Percentiles rank a stretch among this genome's conserved stretches.
Conservation (phyloP, 2,888 invertebrate species). For the Catocala nupta region DNA sequence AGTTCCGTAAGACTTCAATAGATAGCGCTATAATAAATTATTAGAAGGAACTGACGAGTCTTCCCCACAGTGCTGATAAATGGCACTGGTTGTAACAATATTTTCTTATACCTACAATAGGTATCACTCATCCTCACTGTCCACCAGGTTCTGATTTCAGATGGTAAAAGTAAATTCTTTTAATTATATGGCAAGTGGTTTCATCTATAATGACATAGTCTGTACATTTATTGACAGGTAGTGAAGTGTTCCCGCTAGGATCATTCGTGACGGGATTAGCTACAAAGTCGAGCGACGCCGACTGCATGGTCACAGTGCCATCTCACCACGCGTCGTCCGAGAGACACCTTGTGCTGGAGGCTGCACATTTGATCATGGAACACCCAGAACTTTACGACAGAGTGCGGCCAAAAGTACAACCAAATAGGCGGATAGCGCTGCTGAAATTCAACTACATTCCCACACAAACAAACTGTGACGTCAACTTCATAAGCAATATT, state of each 20-base stretch:
- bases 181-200: too few species aligned
- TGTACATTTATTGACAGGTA: conserved; percentile 30
- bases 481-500: conserved; percentile 12
- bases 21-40: too few species aligned
- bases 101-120: too few species aligned
- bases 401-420: background rate
- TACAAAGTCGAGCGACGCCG: conserved; percentile 45
- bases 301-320: conserved; percentile 38
- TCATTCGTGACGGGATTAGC: conserved; percentile 47
- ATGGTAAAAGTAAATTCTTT: too few species aligned
- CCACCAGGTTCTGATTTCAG: too few species aligned
- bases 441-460: conserved; percentile 22
- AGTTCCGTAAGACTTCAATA: too few species aligned
- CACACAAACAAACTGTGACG: conserved; percentile 20
- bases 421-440: conserved; percentile 11
- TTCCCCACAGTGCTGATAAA: too few species aligned
- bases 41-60: too few species aligned
- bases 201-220: background rate
- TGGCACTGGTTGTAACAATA: too few species aligned
- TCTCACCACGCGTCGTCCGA: conserved; percentile 2
- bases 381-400: conserved; percentile 13
- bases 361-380: conserved; percentile 2
- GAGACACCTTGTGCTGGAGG: conserved; percentile 9
- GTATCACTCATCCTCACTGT: too few species aligned
- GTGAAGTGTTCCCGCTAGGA: conserved; percentile 36